Evolutionary conservation across 2,797 vertebrate species (phyloP), one percentile per base, ranked within the genome.

Genomic region (Myripristis murdjan): DNA sequence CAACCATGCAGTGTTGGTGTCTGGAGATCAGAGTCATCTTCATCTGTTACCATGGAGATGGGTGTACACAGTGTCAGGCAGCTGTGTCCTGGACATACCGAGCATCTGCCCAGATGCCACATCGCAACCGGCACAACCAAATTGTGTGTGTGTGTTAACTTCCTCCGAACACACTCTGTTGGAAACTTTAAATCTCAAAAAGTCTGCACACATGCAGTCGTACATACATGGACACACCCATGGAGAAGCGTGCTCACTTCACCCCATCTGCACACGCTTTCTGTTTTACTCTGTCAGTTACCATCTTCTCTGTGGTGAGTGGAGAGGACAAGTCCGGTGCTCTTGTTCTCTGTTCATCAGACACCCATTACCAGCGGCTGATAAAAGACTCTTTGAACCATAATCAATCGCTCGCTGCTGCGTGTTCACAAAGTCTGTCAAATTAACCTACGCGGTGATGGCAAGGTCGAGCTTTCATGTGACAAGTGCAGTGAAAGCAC

Each of bases 351-450:
- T 20, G 24, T 7, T 22, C n/a, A 22, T 72, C 37, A 28, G 77
- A 71, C 74, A 51, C 16, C 59, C 63, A 59, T 82, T 79, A 82
- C 67, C 61, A 75, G 58, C 4, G 0, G 44, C 64, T 73, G 80
- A 91, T 82, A 79, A 91, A 89, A 84, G 77, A 60, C 56, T 72
- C 87, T 87, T 85, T 90, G 75, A 92, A 83, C 64, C 39, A n/a
- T 60, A 79, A 89, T 90, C 90, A 87, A 85, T 77, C 1, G 54
- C 60, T 73, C 4, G n/a, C 64, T n/a, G 56, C 73, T 20, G 73
- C 31, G 12, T 63, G 61, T 72, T 85, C 65, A 72, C 76, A 59
- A 43, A 64, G 76, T 82, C 70, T 72, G 66, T 87, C 64, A 85
- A 89, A 91, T 90, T 68, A 84, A 83, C 65, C 62, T 66, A 9